Evolutionary conservation across 2,797 vertebrate genomes (phyloP).

Genomic region (Acanthurus lineatus): DNA sequence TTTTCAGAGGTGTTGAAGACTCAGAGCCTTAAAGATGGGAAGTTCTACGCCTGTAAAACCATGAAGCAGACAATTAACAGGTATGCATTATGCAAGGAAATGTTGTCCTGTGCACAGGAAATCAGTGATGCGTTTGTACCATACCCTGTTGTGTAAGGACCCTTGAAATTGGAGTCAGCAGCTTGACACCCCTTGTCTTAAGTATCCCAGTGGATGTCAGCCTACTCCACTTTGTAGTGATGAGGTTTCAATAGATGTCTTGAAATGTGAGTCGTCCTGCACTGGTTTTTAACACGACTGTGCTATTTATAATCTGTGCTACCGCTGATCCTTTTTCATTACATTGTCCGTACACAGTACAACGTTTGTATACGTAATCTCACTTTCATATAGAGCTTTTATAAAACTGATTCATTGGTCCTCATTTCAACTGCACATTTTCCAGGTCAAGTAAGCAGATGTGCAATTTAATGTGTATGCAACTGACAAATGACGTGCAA

Average conservation of each 20-base stretch:
- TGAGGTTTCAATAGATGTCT: conserved; percentile 34
- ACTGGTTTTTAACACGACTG: not conserved
- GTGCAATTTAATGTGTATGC: not conserved
- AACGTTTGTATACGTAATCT: not conserved
- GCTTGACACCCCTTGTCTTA: conserved; percentile 41
- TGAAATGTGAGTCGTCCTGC: conserved; percentile 25
- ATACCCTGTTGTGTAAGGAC: conserved; percentile 22
- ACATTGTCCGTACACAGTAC: not conserved
- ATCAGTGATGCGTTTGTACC: conserved; percentile 17
- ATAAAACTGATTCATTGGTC: not conserved
- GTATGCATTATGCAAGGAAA: conserved; percentile 70
- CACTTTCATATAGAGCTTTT: not conserved
- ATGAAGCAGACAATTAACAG: conserved; percentile 91
- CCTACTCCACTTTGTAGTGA: conserved; percentile 21
- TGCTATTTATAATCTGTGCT: conserved; percentile 22
- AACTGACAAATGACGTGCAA: conserved; percentile 8
- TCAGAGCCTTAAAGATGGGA: conserved; percentile 89
- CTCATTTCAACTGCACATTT: not conserved
- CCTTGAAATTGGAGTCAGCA: conserved; percentile 58
- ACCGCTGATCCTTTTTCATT: not conserved
- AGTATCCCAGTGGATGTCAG: conserved; percentile 49
- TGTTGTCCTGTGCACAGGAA: not conserved
- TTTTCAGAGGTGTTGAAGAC: conserved; percentile 92
- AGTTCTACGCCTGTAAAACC: conserved; percentile 90
- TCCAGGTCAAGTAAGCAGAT: not conserved